Conservation (phyloP, 2,113 vertebrate genomes). For the Lipotes vexillifer region DNA sequence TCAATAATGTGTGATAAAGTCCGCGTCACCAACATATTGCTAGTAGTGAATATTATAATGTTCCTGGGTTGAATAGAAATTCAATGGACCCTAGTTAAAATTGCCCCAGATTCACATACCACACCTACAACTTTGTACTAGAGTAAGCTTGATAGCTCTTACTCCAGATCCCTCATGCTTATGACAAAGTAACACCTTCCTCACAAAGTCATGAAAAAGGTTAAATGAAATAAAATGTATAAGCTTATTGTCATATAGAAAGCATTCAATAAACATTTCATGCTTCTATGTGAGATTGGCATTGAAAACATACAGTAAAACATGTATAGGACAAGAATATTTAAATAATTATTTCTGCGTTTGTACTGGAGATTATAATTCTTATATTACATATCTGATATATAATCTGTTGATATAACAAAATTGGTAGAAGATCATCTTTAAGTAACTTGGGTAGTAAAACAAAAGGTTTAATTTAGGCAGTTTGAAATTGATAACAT, state of each 20-base stretch:
- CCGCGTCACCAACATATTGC: not conserved
- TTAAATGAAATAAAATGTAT: not conserved
- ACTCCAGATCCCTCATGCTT: not conserved
- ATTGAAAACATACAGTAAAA: not conserved
- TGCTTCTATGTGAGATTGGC: not conserved
- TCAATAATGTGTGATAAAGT: not conserved
- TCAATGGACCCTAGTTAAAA: not conserved
- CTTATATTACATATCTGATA: not conserved
- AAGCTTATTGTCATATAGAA: not conserved
- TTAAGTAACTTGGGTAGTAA: not conserved
- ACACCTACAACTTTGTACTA: not conserved
- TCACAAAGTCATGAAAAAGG: not conserved
- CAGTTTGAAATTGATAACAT: not conserved
- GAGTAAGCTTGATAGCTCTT: not conserved
- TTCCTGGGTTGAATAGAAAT: not conserved
- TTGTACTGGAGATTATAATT: not conserved
- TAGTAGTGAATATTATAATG: not conserved
- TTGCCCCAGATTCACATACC: not conserved
- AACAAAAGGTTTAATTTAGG: not conserved
- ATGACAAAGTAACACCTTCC: not conserved
- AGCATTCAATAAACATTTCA: not conserved
- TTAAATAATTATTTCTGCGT: not conserved
- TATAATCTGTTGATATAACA: not conserved
- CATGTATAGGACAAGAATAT: not conserved
- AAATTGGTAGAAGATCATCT: not conserved